These are phyloP conservation scores for Hemicrepidius hirtus DNA, from an alignment of 2,888 invertebrate genomes.

Conservation along the genomic window DNA sequence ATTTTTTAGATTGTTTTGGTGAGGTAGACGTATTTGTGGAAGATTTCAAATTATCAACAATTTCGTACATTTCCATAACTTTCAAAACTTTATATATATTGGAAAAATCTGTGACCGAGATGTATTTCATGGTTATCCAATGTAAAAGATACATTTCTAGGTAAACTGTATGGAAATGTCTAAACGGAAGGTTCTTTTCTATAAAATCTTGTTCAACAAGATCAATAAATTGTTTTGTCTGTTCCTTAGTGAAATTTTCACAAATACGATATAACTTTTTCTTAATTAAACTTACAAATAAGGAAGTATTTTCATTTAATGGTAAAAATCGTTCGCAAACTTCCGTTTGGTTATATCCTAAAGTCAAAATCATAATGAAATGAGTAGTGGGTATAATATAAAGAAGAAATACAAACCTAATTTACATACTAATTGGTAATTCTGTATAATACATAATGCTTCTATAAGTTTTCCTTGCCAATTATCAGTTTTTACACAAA, in stretches of 20 bases:
- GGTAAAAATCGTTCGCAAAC: constrained; percentile 59
- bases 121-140: constrained; percentile 62
- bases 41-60: constrained; percentile 18
- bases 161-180: constrained; percentile 55
- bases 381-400: neutral
- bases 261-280: constrained; percentile 72
- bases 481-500: constrained; percentile 56
- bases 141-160: constrained; percentile 67
- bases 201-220: constrained; percentile 57
- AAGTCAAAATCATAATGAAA: constrained; percentile 31
- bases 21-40: no score
- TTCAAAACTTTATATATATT: constrained; percentile 62
- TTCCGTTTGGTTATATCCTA: constrained; percentile 58
- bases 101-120: constrained; percentile 58
- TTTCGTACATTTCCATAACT: constrained; percentile 57
- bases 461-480: constrained; percentile 74
- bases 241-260: constrained; percentile 68
- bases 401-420: neutral
- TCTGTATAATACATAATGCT: constrained; percentile 73
- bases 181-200: constrained; percentile 52
- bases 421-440: constrained; percentile 62
- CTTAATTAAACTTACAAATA: constrained; percentile 70
- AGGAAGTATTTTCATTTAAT: constrained; percentile 56
- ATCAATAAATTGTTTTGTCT: constrained; percentile 62
- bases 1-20: no score